Conservation (phyloP, 2,888 invertebrate species). For the Hyposoter didymator region DNA sequence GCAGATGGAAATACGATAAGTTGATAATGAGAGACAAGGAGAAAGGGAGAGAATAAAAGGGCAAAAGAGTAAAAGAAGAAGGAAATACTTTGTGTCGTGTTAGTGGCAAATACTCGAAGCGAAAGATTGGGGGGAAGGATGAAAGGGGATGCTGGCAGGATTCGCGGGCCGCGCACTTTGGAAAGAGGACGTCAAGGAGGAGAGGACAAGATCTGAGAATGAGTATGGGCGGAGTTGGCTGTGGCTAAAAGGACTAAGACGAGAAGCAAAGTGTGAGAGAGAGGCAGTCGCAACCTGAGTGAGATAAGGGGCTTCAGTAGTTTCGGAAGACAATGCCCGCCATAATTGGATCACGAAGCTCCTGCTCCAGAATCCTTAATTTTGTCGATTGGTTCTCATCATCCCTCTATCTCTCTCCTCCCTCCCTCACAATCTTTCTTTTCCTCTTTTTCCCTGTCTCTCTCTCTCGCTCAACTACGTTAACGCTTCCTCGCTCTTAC, state of each 20-base stretch:
- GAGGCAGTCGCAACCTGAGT: slow-evolving; percentile 71
- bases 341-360: slow-evolving; percentile 80
- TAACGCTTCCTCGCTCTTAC: slow-evolving; percentile 36
- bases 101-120: slow-evolving; percentile 52
- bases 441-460: not conserved
- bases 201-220: slow-evolving; percentile 48
- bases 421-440: slow-evolving; percentile 41
- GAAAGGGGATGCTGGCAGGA: slow-evolving; percentile 39
- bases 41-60: not conserved
- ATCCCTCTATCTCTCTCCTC: slow-evolving; percentile 62
- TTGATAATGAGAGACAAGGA: slow-evolving; percentile 9
- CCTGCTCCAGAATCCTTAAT: slow-evolving; percentile 79
- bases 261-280: slow-evolving; percentile 15
- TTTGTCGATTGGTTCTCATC: slow-evolving; percentile 76
- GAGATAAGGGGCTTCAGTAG: slow-evolving; percentile 78
- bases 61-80: not conserved
- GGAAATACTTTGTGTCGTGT: not conserved
- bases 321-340: slow-evolving; percentile 79
- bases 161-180: slow-evolving; percentile 48
- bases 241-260: slow-evolving; percentile 66
- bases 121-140: slow-evolving; percentile 59
- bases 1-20: slow-evolving; percentile 13
- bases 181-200: slow-evolving; percentile 56
- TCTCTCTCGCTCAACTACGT: slow-evolving; percentile 36
- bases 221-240: slow-evolving; percentile 67